Percentiles rank a stretch among this genome's conserved stretches.
Evolutionary conservation across 2,113 vertebrate genomes (phyloP).

Genomic region (Synodontis membranacea): DNA sequence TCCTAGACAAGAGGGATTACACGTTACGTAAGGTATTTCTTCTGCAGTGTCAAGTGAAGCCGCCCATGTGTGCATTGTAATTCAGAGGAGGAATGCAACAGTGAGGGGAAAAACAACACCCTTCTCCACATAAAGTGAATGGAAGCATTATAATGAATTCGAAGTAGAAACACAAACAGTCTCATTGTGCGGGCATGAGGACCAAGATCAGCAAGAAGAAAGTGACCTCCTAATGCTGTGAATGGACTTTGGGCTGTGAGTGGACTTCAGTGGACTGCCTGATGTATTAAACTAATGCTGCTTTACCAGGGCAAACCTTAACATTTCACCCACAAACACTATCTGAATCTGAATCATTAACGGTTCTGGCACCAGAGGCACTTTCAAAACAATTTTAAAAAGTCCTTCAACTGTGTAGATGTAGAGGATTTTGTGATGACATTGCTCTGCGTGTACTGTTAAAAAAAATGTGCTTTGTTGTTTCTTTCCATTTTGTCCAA

Average conservation of each 20-base stretch:
- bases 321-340: background rate
- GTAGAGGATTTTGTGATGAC: background rate
- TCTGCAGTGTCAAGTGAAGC: background rate
- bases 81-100: constrained; percentile 17
- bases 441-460: background rate
- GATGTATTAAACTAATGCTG: constrained; percentile 21
- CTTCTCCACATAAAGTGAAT: constrained; percentile 22
- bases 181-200: constrained; percentile 10
- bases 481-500: background rate
- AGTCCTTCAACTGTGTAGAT: background rate
- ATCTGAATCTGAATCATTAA: constrained; percentile 11
- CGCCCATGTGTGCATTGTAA: constrained; percentile 33
- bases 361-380: background rate
- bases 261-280: constrained; percentile 8
- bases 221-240: constrained; percentile 31
- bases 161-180: constrained; percentile 25
- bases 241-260: constrained; percentile 26
- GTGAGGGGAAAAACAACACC: background rate
- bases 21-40: constrained; percentile 26
- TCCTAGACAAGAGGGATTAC: constrained; percentile 44
- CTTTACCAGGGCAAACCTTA: background rate
- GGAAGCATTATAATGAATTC: constrained; percentile 42
- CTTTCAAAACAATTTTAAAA: background rate
- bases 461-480: constrained; percentile 11
- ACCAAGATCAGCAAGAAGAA: background rate